Evolutionary conservation across 1,140 invertebrate genomes (phyloP).

Genomic region (Panonychus citri): DNA sequence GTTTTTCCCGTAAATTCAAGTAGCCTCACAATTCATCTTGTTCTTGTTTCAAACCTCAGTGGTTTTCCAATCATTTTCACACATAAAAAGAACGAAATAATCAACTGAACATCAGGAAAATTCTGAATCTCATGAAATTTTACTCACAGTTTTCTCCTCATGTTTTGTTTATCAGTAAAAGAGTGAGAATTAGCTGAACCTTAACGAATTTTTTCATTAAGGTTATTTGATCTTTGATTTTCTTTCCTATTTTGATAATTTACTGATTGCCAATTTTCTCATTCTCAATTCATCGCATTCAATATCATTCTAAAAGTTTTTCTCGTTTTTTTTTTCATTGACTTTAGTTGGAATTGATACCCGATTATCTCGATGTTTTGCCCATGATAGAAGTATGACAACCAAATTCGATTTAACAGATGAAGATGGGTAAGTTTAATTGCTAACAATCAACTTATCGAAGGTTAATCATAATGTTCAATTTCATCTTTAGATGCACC

Average conservation of each 20-base stretch:
- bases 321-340: slow-evolving; percentile 9
- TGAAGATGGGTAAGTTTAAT: slow-evolving; percentile 28
- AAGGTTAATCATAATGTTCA: neutral
- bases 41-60: too few relatives aligned
- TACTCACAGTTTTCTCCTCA: too few relatives aligned
- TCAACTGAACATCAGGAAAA: neutral
- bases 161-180: too few relatives aligned
- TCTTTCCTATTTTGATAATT: neutral
- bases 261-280: too few relatives aligned
- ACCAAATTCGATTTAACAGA: slow-evolving; percentile 40
- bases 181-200: too few relatives aligned
- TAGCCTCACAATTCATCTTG: too few relatives aligned
- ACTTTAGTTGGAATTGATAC: slow-evolving; percentile 37
- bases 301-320: too few relatives aligned
- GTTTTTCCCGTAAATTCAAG: too few relatives aligned
- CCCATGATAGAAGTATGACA: slow-evolving; percentile 43
- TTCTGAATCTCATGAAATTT: too few relatives aligned
- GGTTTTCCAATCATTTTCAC: too few relatives aligned
- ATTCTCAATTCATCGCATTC: too few relatives aligned
- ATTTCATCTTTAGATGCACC: slow-evolving; percentile 26
- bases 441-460: neutral
- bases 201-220: neutral
- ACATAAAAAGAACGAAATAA: too few relatives aligned
- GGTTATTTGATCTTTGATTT: slow-evolving; percentile 2
- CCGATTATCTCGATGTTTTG: slow-evolving; percentile 41